Evolutionary conservation across 2,113 vertebrate genomes (phyloP), one percentile per base, ranked within the genome.

Genomic region (Arizona elegans): DNA sequence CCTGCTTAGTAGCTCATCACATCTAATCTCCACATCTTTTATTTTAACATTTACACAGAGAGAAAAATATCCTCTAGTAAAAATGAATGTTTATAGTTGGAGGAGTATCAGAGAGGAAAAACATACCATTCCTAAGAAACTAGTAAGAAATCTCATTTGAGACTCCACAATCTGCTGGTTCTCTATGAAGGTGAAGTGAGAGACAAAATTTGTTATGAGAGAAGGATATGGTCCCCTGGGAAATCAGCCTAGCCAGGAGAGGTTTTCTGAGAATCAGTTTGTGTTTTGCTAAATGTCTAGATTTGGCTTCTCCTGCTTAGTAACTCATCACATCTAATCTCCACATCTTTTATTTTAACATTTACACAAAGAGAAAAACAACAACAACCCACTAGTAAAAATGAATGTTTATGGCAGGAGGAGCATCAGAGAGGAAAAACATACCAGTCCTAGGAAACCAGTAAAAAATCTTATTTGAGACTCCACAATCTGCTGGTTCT

Each of bases 381-480:
- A 1, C 5, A 3, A 5, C 1, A 4, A 1, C 3, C 26, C 11
- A 5, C 11, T 70, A 70, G 62, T 70, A 13, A 70, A 70, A 70
- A 11, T 65, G 29, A n/a, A 11, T 12, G 3, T 70, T 70, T 13
- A 5, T 3, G 0, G 8, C 55, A 38, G 91, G 50, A 56, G 81
- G 19, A 86, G 89, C n/a, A 0, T 29, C 59, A 11, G 24, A 50
- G 43, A 70, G 12, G 3, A 29, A 26, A 15, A 65, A 1, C 93
- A 33, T 93, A 95, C 96, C 92, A 11, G 4, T 47, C 94, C 95
- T 0, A 91, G 0, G 0, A 90, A 93, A 38, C 93, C 89, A 38
- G 91, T 0, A 50, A 95, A 94, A 87, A 95, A 95, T 59, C 87
- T 85, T 81, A n/a, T 0, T 8, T 90, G 96, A n/a, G 93, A 93